phyloP scores from a whole-genome alignment of 2,113 vertebrate species.

The Macaca mulatta region DNA sequence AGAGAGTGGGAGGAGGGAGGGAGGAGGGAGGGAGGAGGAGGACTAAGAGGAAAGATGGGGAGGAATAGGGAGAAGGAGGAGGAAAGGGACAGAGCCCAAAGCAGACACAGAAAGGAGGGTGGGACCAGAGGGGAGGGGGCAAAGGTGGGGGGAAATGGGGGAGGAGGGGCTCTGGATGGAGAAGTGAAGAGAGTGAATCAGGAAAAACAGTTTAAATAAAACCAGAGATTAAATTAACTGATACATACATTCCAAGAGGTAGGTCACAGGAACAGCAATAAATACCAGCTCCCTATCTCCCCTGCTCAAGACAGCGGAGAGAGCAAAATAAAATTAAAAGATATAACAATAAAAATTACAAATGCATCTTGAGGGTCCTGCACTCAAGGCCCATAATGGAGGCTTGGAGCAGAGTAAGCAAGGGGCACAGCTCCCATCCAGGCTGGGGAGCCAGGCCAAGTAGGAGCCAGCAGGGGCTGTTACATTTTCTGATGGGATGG shows the following conservation, averaged over 20 bases:
- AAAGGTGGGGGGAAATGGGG: background rate
- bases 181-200: constrained; percentile 71
- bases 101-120: background rate
- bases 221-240: constrained; percentile 90
- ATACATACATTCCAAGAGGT: constrained; percentile 88
- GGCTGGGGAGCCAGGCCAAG: background rate
- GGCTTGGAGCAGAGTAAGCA: background rate
- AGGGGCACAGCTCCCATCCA: background rate
- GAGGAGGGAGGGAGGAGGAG: background rate
- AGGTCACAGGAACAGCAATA: constrained; percentile 85
- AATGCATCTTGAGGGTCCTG: constrained; percentile 82
- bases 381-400: constrained; percentile 71
- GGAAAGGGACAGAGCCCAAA: background rate
- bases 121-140: background rate
- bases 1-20: too few relatives aligned
- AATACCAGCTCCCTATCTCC: constrained; percentile 87
- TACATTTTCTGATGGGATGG: background rate
- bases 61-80: background rate
- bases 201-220: constrained; percentile 89
- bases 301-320: constrained; percentile 82
- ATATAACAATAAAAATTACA: constrained; percentile 92
- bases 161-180: constrained; percentile 43
- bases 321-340: constrained; percentile 91
- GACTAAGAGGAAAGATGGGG: too few relatives aligned
- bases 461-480: background rate